Conservation (phyloP, 2,888 invertebrate genomes). For the Merodon equestris region DNA sequence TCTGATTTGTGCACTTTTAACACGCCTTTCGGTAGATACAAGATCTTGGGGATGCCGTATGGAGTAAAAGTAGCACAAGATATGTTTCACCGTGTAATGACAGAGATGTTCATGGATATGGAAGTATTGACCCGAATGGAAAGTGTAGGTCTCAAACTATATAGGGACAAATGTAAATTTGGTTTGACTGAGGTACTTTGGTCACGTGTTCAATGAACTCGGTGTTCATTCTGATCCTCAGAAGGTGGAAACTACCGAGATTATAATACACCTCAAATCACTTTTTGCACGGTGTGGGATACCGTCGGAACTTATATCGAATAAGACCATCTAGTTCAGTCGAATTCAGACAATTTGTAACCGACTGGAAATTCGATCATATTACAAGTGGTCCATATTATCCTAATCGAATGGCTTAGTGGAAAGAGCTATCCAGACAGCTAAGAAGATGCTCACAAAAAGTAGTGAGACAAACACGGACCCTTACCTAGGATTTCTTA, state of each 20-base stretch:
- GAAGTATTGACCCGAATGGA: too few species aligned
- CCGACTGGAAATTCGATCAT: conserved; percentile 51
- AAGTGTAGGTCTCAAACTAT: too few species aligned
- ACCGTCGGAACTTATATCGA: conserved; percentile 37
- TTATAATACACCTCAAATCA: conserved; percentile 20
- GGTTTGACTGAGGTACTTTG: too few species aligned
- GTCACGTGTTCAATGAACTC: too few species aligned
- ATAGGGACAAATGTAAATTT: too few species aligned
- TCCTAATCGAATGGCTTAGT: conserved; percentile 56
- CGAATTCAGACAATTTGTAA: conserved; percentile 11
- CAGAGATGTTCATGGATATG: conserved; percentile 22
- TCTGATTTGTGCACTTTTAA: conserved; percentile 27
- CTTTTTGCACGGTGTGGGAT: too few species aligned
- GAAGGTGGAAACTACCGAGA: conserved; percentile 14
- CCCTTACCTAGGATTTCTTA: conserved; percentile 18
- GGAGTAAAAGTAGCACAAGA: conserved; percentile 70
- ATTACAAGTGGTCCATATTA: conserved; percentile 55
- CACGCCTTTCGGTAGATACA: too few species aligned
- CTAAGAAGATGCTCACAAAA: conserved; percentile 7
- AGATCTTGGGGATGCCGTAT: conserved; percentile 68
- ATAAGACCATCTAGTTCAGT: conserved; percentile 48
- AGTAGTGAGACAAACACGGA: conserved; percentile 2
- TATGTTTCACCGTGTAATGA: conserved; percentile 69
- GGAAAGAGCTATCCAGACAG: conserved; percentile 14
- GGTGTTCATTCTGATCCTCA: conserved; percentile 8